Conservation (phyloP, 2,797 vertebrate genomes). For the Scarus forsteni region DNA sequence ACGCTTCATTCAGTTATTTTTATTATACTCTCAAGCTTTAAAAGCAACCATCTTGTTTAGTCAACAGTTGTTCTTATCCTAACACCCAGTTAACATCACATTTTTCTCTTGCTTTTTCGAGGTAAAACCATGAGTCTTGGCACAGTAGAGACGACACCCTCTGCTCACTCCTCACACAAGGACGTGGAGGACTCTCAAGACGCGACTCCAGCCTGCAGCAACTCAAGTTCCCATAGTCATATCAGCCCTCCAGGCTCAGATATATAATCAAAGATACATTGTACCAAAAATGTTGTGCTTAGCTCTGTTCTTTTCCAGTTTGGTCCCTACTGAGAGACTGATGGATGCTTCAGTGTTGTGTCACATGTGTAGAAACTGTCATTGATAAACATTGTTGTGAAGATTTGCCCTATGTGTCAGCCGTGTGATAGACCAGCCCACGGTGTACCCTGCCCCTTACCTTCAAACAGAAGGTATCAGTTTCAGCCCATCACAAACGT, state of each 20-base stretch:
- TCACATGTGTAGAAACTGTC: background rate
- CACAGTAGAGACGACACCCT: constrained; percentile 32
- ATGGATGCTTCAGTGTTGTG: constrained; percentile 82
- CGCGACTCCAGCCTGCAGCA: background rate
- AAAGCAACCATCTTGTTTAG: background rate
- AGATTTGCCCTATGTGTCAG: too few relatives aligned
- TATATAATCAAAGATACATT: background rate
- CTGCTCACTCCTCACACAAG: constrained; percentile 25
- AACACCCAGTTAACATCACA: background rate
- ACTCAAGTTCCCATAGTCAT: constrained; percentile 1
- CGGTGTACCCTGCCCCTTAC: too few relatives aligned
- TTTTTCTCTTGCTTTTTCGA: constrained; percentile 55
- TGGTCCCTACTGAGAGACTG: constrained; percentile 68
- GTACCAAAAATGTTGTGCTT: constrained; percentile 72
- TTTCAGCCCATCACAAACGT: too few relatives aligned
- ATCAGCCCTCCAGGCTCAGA: background rate
- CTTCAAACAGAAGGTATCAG: too few relatives aligned
- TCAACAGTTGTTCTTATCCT: background rate
- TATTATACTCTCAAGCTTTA: background rate
- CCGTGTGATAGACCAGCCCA: too few relatives aligned
- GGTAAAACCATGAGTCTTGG: constrained; percentile 77
- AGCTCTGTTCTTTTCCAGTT: constrained; percentile 61
- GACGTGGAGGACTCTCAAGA: background rate
- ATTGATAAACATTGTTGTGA: too few relatives aligned
- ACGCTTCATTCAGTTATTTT: too few relatives aligned